Base-by-base conservation (phyloP, 2,113 vertebrate genomes). In the Saccopteryx leptura region DNA sequence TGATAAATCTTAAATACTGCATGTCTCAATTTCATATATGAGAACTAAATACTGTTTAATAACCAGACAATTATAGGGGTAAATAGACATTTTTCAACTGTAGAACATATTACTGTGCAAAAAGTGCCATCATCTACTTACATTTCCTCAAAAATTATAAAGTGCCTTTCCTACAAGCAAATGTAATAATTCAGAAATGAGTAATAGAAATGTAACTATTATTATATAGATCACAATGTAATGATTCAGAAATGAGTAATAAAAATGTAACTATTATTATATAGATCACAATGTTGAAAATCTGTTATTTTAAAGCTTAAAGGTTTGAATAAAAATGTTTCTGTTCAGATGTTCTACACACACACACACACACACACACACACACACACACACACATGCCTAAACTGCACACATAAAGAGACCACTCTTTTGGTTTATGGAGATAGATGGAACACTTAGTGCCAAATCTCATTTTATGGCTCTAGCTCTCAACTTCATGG, bases 11-110 rank as follows among this genome's bases (percentile, higher is more conserved):
- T 78, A 14, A 72, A 81, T 24, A 56, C 3, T n/a, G 2, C 17
- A 58, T 58, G 2, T 14, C 79, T 46, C 56, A 65, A 17, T 39
- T 88, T 93, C 60, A 60, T n/a, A 74, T 17, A 90, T 52, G 13
- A 84, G 26, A 90, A 94, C 69, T 60, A 88, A 88, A 58, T 33
- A 87, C 50, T 84, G 24, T 23, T 52, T 78, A 83, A 31, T 48
- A 13, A 94, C 65, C 3, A 83, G 83, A 90, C 65, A 88, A 68
- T 74, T 39, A 5, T 66, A 75, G 80, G 1, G 50, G 10, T 21
- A 81, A 12, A 80, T 19, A 95, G 12, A 61, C 46, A 63, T 75
- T 75, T 72, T 78, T 39, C 68, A 31, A 28, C 63, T 65, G 1
- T 48, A 54, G 33, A 79, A 87, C 56, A 61, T 54, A 72, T 13